Base-by-base conservation (phyloP, 1,140 invertebrate genomes). In the Monomorium pharaonis region DNA sequence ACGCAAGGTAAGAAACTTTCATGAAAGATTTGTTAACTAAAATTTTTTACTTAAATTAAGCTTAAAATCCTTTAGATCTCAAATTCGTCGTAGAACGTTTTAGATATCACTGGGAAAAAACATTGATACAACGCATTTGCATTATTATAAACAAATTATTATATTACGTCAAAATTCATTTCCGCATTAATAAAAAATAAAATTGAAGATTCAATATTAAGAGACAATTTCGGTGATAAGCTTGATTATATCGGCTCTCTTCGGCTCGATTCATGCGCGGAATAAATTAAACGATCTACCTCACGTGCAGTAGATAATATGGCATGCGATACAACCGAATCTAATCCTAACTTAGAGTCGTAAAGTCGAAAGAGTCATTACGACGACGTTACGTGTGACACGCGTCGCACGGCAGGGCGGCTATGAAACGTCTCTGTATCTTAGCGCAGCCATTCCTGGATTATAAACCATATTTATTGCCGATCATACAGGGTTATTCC, bases 381-480 rank as follows among this genome's bases (percentile, higher is more conserved):
- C 33, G 56, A 51, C 54, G 60, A 44, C 60, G 75, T 87, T 81
- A 92, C 89, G 89, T 60, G 90, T 89, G 93, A 92, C 93, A 94
- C 93, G 93, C 93, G 93, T 92, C 91, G 90, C 90, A 37, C 91
- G 56, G 51, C 83, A 60, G 88, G 92, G 80, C 86, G 70, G 76
- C 88, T 86, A 27, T 37, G 87, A 86, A 89, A 90, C 84, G 81
- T 89, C 77, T 86, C 90, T 92, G 87, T 93, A 94, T 94, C 92
- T 93, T 92, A 69, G 69, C 67, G 42, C 84, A 83, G 85, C 93
- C 92, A 93, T 93, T 90, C 90, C 89, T 90, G 91, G 92, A 93
- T 94, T 94, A 92, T 87, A 88, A 92, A 90, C 85, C 78, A 91
- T 91, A 94, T 93, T 94, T 92, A 94, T 94, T 90, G 80, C 76